Evolutionary conservation across 53 echinoderm and acorn worm genomes (phyloP).

Genomic region (Arbacia lixula): DNA sequence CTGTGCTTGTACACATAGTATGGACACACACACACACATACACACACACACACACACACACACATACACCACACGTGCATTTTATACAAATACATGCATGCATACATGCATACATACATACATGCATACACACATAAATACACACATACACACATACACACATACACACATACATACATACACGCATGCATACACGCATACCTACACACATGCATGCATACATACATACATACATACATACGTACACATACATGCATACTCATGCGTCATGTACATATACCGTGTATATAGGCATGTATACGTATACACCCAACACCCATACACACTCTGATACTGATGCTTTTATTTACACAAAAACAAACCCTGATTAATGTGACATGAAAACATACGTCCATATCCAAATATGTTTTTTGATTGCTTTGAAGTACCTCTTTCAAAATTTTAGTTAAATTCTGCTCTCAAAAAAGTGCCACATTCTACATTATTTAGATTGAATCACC

Average conservation of each 20-base stretch:
- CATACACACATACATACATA: not conserved
- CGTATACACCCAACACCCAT: not conserved
- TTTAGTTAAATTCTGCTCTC: too few relatives aligned
- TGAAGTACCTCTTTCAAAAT: too few relatives aligned
- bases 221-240: not conserved
- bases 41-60: too few relatives aligned
- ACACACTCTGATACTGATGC: not conserved
- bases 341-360: not conserved
- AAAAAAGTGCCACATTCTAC: too few relatives aligned
- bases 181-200: not conserved
- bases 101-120: not conserved
- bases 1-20: too few relatives aligned
- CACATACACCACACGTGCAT: too few relatives aligned
- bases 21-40: too few relatives aligned
- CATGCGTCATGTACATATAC: not conserved
- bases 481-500: too few relatives aligned
- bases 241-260: not conserved
- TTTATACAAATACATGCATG: too few relatives aligned
- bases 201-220: not conserved
- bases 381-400: not conserved
- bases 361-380: not conserved
- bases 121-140: not conserved
- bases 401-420: too few relatives aligned
- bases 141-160: not conserved
- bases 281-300: not conserved